These are phyloP conservation scores for Coelopa frigida DNA, from an alignment of 1,140 invertebrate genomes.

Conservation along the genomic window DNA sequence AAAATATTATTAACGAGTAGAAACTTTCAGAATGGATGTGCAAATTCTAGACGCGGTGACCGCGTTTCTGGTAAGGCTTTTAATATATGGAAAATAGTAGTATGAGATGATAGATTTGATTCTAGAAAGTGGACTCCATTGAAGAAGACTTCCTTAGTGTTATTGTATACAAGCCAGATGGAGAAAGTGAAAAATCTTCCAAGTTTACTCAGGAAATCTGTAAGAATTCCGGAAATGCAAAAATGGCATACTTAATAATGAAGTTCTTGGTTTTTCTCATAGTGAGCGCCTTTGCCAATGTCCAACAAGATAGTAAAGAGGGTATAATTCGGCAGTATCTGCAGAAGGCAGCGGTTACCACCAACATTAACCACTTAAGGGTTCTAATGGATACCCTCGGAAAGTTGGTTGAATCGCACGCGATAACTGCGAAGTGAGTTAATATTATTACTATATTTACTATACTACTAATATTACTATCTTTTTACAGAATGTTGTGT, in stretches of 20 bases:
- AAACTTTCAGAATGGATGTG: conserved; percentile 23
- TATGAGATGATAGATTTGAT: too few species aligned
- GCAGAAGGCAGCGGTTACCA: conserved; percentile 57
- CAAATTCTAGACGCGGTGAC: conserved; percentile 35
- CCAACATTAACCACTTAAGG: conserved; percentile 63
- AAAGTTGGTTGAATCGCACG: conserved; percentile 59
- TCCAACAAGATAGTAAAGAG: conserved; percentile 64
- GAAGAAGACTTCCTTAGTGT: conserved; percentile 84
- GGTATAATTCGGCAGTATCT: conserved; percentile 63
- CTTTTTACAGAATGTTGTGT: conserved; percentile 66
- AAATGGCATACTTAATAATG: too few species aligned
- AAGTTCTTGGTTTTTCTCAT: conserved; percentile 24
- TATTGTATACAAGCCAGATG: conserved; percentile 63
- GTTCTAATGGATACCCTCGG: conserved; percentile 65
- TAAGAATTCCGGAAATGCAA: too few species aligned
- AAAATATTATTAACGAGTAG: background rate
- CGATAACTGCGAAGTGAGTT: conserved; percentile 37
- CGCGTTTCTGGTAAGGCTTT: conserved; percentile 35
- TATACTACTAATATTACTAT: conserved; percentile 10
- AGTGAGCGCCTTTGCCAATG: conserved; percentile 45
- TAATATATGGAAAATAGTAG: background rate
- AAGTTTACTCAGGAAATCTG: conserved; percentile 56
- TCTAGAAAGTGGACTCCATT: conserved; percentile 74
- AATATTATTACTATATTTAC: too few species aligned
- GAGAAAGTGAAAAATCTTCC: conserved; percentile 58